These are phyloP conservation scores for Burhinus bistriatus DNA, from an alignment of 2,113 vertebrate species.

Conservation along the genomic window DNA sequence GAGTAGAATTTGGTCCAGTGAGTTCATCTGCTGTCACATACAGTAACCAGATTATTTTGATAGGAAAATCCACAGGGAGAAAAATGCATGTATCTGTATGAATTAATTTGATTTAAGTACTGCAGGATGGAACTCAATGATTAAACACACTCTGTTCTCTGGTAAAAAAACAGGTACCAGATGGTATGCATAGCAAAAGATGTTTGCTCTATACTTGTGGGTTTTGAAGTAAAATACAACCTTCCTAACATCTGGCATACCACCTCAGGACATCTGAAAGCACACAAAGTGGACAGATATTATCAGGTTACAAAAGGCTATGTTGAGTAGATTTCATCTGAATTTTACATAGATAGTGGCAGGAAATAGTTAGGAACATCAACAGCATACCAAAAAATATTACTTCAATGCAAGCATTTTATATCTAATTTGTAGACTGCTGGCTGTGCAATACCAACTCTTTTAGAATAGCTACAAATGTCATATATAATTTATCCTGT, in stretches of 20 bases:
- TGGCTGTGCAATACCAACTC: slow-evolving; percentile 39
- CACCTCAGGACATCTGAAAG: slow-evolving; percentile 25
- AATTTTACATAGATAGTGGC: background rate
- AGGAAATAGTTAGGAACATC: background rate
- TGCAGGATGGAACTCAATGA: background rate
- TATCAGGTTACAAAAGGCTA: background rate
- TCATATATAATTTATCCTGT: slow-evolving; percentile 67
- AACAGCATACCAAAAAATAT: background rate
- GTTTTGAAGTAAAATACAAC: slow-evolving; percentile 42
- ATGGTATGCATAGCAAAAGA: background rate
- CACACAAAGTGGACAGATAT: background rate
- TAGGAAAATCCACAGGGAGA: background rate
- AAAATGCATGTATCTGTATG: background rate
- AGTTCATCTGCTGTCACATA: background rate
- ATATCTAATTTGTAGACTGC: slow-evolving; percentile 10
- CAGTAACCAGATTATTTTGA: background rate
- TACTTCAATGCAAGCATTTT: background rate
- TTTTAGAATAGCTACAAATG: slow-evolving; percentile 60
- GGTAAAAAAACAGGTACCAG: slow-evolving; percentile 31
- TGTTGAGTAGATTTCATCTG: background rate
- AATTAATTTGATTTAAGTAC: slow-evolving; percentile 36
- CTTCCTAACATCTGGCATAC: slow-evolving; percentile 28
- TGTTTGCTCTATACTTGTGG: background rate
- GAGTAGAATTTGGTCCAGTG: background rate
- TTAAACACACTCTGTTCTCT: background rate